phyloP scores from a whole-genome alignment of 2,888 invertebrate genomes.

The Ectemnius cavifrons region DNA sequence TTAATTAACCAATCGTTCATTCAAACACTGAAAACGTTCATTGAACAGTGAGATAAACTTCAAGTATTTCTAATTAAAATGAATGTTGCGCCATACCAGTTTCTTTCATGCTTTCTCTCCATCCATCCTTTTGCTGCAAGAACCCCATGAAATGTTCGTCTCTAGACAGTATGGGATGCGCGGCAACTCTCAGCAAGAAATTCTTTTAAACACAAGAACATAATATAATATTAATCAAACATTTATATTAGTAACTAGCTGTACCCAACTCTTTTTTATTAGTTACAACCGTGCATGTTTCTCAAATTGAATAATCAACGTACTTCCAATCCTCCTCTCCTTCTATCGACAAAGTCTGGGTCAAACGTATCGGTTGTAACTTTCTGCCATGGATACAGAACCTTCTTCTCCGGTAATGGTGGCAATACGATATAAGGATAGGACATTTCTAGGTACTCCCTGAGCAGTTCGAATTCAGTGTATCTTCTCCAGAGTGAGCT shows the following conservation, averaged over 20 bases:
- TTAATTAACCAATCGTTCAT: no score
- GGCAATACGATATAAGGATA: constrained; percentile 91
- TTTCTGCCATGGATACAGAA: constrained; percentile 88
- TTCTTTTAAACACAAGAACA: constrained; percentile 78
- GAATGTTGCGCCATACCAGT: constrained; percentile 79
- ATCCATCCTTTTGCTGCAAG: constrained; percentile 87
- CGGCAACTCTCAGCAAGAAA: constrained; percentile 87
- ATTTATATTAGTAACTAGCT: neutral
- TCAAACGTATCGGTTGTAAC: constrained; percentile 88
- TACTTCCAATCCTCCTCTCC: constrained; percentile 88
- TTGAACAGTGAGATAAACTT: no score
- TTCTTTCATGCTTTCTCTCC: constrained; percentile 88
- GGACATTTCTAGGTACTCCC: constrained; percentile 86
- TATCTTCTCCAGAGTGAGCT: constrained; percentile 89
- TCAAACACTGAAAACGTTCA: no score
- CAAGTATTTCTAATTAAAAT: neutral
- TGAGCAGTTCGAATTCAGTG: constrained; percentile 90
- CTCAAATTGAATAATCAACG: constrained; percentile 15
- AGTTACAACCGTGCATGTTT: neutral
- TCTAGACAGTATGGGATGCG: constrained; percentile 86
- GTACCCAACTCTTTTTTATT: neutral
- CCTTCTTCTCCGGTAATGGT: constrained; percentile 89
- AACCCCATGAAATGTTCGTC: constrained; percentile 89
- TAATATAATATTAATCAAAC: neutral
- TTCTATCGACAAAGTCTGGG: constrained; percentile 90